Evolutionary conservation across 2,888 invertebrate species (phyloP), one percentile per base, ranked within the genome.

Genomic region (Luperina nickerlii): DNA sequence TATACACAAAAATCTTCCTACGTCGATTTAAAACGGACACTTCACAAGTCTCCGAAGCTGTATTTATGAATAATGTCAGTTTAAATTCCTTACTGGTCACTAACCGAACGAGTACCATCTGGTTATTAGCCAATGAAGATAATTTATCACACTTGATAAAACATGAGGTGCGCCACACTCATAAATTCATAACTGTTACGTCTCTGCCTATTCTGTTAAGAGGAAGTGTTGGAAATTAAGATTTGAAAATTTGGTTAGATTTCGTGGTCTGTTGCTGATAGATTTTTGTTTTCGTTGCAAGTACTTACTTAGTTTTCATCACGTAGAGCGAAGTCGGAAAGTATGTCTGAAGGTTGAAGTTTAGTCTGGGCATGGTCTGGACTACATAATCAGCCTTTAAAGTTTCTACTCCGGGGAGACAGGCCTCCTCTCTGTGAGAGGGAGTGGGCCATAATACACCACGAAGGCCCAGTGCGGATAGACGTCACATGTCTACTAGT

Each of bases 71-170:
- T 88, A 74, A 83, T 70, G 78, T 82, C 78, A 84, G 83, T 89
- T 85, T 78, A 85, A 88, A 88, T 87, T 87, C 84, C 74, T 81
- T 42, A 38, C 67, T 82, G 83, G 88, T 85, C 79, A 83, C 79
- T 82, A 82, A 51, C 74, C 78, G 78, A 83, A 76, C 84, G 51
- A 82, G 76, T 79, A 82, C 76, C 82, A 80, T 78, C 86, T 83
- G 77, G 87, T 90, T 90, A 90, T 90, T 90, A 87, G 86, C 87
- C 87, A 84, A 87, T 87, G 86, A 81, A 88, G 85, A 88, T 90
- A 89, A 91, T 91, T 89, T 87, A 90, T 90, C 87, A 82, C 78
- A 84, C 84, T 89, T 88, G 84, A 87, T 88, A 86, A 85, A 86
- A 88, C 81, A 84, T 82, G 87, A 89, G 85, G 86, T 87, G 80